Percentiles rank a stretch among this genome's conserved stretches.
phyloP scores from a whole-genome alignment of 2,113 vertebrate genomes.

The Gasterosteus nipponicus region DNA sequence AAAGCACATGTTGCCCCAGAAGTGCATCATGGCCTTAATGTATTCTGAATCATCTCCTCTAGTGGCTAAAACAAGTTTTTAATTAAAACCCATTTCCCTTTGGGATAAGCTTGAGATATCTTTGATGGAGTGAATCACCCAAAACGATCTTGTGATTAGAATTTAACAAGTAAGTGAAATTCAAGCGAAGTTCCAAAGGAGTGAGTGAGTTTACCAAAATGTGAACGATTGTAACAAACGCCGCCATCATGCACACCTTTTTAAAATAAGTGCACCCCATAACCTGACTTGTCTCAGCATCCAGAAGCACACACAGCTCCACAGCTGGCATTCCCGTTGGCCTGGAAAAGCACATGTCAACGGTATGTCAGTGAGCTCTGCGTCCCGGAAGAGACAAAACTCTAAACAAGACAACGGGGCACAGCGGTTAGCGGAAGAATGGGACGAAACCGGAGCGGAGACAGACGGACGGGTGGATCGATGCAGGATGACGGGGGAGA shows the following conservation, averaged over 20 bases:
- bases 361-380: no score
- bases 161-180: constrained; percentile 36
- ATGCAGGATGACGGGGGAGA: constrained; percentile 49
- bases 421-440: no score
- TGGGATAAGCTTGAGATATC: constrained; percentile 70
- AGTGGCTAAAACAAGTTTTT: constrained; percentile 63
- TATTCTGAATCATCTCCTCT: constrained; percentile 63
- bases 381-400: no score
- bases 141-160: constrained; percentile 57
- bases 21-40: constrained; percentile 63
- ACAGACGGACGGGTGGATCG: constrained; percentile 38
- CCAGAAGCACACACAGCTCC: no score
- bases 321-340: constrained; percentile 13
- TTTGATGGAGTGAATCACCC: constrained; percentile 68
- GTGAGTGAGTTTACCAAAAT: neutral
- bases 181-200: constrained; percentile 10
- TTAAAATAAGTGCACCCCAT: neutral
- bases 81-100: constrained; percentile 64
- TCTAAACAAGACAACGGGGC: no score
- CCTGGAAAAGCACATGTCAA: constrained; percentile 22
- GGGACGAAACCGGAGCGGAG: constrained; percentile 12
- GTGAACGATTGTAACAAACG: neutral
- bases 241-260: neutral
- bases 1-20: constrained; percentile 19
- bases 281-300: neutral